Conservation (phyloP, 92 coral and sea anemone species). For the Zoanthus gigantus region DNA sequence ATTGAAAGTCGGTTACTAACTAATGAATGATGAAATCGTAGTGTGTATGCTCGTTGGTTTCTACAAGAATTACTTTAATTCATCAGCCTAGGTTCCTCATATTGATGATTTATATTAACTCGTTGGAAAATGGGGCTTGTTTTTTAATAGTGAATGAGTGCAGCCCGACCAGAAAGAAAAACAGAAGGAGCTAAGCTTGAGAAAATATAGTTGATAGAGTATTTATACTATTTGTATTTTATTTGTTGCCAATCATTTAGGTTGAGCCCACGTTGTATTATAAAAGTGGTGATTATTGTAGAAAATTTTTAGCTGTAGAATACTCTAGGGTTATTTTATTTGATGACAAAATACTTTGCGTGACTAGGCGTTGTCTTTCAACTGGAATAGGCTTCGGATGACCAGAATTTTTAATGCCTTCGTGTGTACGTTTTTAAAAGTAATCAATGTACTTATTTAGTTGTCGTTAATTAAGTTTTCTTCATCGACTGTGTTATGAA, state of each 20-base stretch:
- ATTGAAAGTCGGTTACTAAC: too few species aligned
- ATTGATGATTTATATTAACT: not conserved
- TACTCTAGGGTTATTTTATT: not conserved
- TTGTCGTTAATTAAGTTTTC: not conserved
- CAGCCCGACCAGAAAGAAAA: not conserved
- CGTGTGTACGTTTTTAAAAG: not conserved
- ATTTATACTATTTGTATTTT: slow-evolving; percentile 5
- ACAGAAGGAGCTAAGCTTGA: not conserved
- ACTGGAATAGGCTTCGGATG: not conserved
- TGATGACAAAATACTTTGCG: not conserved
- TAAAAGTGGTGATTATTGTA: slow-evolving; percentile 3
- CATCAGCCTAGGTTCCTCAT: not conserved
- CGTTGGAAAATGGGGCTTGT: not conserved
- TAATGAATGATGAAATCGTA: too few species aligned
- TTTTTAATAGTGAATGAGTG: not conserved
- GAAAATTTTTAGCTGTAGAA: slow-evolving; percentile 2
- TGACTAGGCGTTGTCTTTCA: not conserved
- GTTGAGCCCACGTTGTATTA: not conserved
- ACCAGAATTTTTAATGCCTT: not conserved
- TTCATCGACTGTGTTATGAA: not conserved
- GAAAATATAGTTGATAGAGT: not conserved
- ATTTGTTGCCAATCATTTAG: not conserved
- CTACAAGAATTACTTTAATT: not conserved
- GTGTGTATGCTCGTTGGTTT: not conserved
- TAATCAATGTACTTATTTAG: not conserved